Conservation (phyloP, 1,140 invertebrate genomes). For the Drosophila navojoa region DNA sequence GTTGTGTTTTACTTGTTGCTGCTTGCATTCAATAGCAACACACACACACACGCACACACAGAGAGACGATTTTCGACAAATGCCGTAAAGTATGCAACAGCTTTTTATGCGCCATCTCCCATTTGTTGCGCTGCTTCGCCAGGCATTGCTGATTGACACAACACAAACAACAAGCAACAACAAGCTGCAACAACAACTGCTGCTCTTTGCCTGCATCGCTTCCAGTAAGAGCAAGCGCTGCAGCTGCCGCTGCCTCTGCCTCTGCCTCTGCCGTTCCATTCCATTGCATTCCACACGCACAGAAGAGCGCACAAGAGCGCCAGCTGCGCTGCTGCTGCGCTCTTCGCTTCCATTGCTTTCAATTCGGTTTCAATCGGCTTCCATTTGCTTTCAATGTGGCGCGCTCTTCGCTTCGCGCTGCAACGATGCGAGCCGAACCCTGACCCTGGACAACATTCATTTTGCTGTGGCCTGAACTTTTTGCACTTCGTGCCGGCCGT, state of each 20-base stretch:
- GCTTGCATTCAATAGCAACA: slow-evolving; percentile 49
- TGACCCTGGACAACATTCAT: slow-evolving; percentile 73
- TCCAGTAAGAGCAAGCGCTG: slow-evolving; percentile 34
- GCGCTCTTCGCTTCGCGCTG: slow-evolving; percentile 23
- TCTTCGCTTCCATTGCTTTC: slow-evolving; percentile 29
- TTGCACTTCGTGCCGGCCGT: slow-evolving; percentile 24
- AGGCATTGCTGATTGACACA: slow-evolving; percentile 12
- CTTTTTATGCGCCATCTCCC: slow-evolving; percentile 24
- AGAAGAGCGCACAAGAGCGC: neutral
- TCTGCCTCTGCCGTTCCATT: slow-evolving; percentile 23
- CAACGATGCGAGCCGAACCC: slow-evolving; percentile 23
- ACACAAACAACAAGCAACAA: neutral
- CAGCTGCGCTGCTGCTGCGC: neutral
- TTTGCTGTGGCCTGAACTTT: slow-evolving; percentile 50
- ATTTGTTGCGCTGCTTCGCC: slow-evolving; percentile 21
- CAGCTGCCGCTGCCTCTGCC: neutral
- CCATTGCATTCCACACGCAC: slow-evolving; percentile 17
- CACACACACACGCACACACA: neutral
- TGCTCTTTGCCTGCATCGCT: neutral
- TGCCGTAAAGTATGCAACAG: slow-evolving; percentile 37
- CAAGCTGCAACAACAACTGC: neutral
- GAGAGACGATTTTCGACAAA: slow-evolving; percentile 32
- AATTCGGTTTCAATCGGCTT: neutral
- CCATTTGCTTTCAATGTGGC: slow-evolving; percentile 12
- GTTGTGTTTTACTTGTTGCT: slow-evolving; percentile 64